Conservation (phyloP, 2,888 invertebrate species). For the Eupithecia centaureata region DNA sequence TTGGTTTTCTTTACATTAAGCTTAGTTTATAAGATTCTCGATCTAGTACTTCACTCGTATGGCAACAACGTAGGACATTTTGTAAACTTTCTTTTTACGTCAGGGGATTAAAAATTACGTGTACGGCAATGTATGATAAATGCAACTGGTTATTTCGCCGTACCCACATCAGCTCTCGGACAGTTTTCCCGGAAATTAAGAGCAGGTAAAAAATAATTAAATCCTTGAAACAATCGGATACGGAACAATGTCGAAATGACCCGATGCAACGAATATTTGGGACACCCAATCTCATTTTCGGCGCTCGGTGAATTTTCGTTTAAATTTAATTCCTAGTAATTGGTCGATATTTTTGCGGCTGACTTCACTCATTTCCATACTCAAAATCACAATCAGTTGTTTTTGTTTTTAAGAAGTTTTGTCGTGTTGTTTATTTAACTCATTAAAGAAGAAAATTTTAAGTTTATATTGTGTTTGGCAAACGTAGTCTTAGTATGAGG, state of each 20-base stretch:
- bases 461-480: no score
- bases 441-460: neutral
- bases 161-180: neutral
- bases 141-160: neutral
- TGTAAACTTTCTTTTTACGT: neutral
- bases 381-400: constrained; percentile 22
- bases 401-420: neutral
- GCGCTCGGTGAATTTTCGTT: constrained; percentile 33
- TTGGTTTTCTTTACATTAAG: neutral
- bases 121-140: neutral
- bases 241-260: neutral
- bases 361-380: constrained; percentile 33
- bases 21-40: neutral
- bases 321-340: constrained; percentile 36
- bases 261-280: constrained; percentile 12
- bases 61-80: no score
- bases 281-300: constrained; percentile 11
- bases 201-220: neutral
- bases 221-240: neutral
- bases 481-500: no score
- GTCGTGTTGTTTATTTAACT: neutral
- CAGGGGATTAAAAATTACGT: neutral
- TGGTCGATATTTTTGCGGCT: constrained; percentile 39
- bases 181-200: neutral
- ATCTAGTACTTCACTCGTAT: neutral